phyloP scores from a whole-genome alignment of 2,113 vertebrate species.

The Setophaga coronata region DNA sequence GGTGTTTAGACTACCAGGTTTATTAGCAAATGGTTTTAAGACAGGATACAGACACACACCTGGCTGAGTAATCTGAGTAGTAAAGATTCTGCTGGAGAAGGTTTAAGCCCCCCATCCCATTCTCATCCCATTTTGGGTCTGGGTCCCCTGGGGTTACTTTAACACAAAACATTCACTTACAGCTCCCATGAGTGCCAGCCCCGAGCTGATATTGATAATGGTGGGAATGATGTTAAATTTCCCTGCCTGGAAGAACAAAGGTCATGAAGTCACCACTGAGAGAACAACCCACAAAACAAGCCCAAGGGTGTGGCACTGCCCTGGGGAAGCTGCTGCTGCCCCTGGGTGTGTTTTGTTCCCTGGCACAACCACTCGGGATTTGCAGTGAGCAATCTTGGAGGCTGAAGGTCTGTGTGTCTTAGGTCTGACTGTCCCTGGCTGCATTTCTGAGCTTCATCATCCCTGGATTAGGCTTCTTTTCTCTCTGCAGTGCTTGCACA shows the following conservation, averaged over 20 bases:
- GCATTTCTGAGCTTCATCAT: neutral
- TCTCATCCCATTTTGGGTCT: neutral
- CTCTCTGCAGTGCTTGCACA: neutral
- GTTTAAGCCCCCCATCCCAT: neutral
- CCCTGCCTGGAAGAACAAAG: constrained; percentile 82
- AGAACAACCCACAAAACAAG: neutral
- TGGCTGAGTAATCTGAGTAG: neutral
- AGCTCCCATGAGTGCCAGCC: constrained; percentile 88
- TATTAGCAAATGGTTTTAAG: neutral
- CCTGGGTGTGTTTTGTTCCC: neutral
- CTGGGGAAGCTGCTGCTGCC: neutral
- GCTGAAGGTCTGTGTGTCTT: neutral
- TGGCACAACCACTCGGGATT: neutral
- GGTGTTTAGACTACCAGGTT: neutral
- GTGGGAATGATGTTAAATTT: constrained; percentile 95
- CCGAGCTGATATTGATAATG: constrained; percentile 89
- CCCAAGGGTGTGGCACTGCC: neutral
- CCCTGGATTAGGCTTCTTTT: neutral
- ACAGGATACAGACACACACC: neutral
- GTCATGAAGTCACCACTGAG: neutral
- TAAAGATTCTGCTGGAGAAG: neutral
- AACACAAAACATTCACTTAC: constrained; percentile 78
- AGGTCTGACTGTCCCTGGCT: neutral
- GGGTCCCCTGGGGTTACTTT: neutral
- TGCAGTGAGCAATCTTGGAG: neutral